These are phyloP conservation scores for Cetoscarus ocellatus DNA, from an alignment of 2,797 vertebrate genomes.

Conservation along the genomic window DNA sequence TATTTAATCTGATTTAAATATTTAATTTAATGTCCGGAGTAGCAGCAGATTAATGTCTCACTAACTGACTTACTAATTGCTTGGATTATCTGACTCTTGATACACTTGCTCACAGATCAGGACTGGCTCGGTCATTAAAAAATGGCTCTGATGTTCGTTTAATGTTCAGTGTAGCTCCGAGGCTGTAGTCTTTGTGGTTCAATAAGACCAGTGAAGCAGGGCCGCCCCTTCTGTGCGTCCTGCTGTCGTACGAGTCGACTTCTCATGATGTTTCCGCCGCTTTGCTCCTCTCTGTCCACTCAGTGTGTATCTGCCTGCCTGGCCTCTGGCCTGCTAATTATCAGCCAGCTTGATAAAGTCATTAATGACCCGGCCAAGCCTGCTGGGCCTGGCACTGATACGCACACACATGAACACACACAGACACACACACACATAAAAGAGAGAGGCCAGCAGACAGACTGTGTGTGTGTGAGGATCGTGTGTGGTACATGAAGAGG, in stretches of 20 bases:
- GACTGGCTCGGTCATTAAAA: background rate
- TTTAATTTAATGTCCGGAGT: background rate
- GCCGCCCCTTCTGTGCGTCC: slow-evolving; percentile 17
- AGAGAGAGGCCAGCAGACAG: slow-evolving; percentile 22
- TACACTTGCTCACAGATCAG: background rate
- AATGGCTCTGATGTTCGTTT: slow-evolving; percentile 4
- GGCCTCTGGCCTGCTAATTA: slow-evolving; percentile 75
- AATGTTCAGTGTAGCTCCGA: slow-evolving; percentile 8
- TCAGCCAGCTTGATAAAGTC: slow-evolving; percentile 77
- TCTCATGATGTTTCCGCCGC: slow-evolving; percentile 23
- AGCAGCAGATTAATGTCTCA: background rate
- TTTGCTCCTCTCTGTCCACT: slow-evolving; percentile 44
- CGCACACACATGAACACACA: slow-evolving; percentile 29
- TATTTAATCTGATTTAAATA: background rate
- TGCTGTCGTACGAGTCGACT: slow-evolving; percentile 16
- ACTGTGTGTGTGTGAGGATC: slow-evolving; percentile 15
- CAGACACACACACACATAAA: slow-evolving; percentile 26
- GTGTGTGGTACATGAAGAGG: slow-evolving; percentile 27
- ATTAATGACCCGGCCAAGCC: slow-evolving; percentile 71
- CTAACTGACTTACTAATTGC: background rate
- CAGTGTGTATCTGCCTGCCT: slow-evolving; percentile 36
- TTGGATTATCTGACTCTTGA: background rate
- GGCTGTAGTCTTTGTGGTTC: slow-evolving; percentile 14
- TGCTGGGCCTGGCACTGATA: slow-evolving; percentile 61
- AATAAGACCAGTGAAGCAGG: slow-evolving; percentile 14